These are phyloP conservation scores for Colius striatus DNA, from an alignment of 2,113 vertebrate species.

Conservation along the genomic window DNA sequence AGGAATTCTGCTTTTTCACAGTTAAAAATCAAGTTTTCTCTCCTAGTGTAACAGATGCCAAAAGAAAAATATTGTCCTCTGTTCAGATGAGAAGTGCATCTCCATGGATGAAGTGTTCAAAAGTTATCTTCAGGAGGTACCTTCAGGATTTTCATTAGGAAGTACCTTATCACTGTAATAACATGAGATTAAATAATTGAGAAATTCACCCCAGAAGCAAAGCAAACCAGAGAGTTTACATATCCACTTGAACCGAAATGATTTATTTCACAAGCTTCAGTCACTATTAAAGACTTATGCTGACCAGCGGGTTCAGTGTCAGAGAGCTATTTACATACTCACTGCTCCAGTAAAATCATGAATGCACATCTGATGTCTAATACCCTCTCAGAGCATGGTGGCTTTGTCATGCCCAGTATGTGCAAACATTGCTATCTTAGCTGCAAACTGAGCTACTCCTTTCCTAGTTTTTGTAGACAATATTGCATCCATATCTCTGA, in stretches of 20 bases:
- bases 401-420: neutral
- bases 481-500: neutral
- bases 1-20: neutral
- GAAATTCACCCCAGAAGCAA: constrained; percentile 6
- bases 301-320: neutral
- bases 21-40: neutral
- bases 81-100: neutral
- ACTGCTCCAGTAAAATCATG: neutral
- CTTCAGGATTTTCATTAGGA: constrained; percentile 17
- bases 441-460: neutral
- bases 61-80: neutral
- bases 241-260: neutral
- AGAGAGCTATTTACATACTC: neutral
- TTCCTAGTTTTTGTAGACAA: neutral
- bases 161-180: constrained; percentile 16
- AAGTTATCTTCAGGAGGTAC: neutral
- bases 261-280: neutral
- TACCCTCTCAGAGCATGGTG: neutral
- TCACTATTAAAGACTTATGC: neutral
- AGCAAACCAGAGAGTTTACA: neutral
- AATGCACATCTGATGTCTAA: too few relatives aligned
- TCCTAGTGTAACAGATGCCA: neutral
- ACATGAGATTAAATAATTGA: constrained; percentile 26
- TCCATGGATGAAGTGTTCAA: neutral
- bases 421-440: neutral